These are phyloP conservation scores for Columba guinea DNA, from an alignment of 2,797 vertebrate species.

Conservation along the genomic window DNA sequence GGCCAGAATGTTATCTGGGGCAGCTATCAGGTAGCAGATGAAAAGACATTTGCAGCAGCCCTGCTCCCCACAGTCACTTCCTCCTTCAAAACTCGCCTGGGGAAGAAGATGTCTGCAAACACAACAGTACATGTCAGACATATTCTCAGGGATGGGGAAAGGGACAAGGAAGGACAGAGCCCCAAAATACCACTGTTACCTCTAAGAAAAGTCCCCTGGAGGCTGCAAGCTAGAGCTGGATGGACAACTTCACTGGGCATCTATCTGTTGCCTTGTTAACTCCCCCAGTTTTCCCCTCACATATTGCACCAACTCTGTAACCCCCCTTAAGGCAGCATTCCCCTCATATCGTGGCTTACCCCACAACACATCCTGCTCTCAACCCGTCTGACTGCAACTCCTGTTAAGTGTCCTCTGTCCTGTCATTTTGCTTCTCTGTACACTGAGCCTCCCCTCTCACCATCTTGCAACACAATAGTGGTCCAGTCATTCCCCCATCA, in stretches of 20 bases:
- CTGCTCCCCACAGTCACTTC: slow-evolving; percentile 43
- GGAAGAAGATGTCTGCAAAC: slow-evolving; percentile 41
- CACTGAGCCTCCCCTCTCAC: neutral
- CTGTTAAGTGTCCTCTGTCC: neutral
- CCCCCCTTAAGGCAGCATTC: neutral
- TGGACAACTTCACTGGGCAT: neutral
- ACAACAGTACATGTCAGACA: neutral
- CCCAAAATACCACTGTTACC: fast-evolving
- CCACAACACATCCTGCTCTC: neutral
- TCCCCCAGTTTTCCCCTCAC: neutral
- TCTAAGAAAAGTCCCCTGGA: neutral
- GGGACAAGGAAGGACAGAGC: neutral
- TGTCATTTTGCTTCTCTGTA: neutral
- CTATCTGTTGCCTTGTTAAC: neutral
- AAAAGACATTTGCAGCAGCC: slow-evolving; percentile 31
- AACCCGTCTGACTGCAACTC: neutral
- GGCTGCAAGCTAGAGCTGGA: neutral
- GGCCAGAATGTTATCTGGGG: neutral
- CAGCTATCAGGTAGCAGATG: neutral
- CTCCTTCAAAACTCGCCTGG: neutral
- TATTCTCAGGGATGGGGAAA: neutral
- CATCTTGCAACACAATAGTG: neutral
- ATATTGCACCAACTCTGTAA: neutral
- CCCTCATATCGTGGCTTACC: neutral
- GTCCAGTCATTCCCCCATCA: neutral